These are phyloP conservation scores for Cuculus canorus DNA, from an alignment of 2,797 vertebrate genomes.

Conservation along the genomic window DNA sequence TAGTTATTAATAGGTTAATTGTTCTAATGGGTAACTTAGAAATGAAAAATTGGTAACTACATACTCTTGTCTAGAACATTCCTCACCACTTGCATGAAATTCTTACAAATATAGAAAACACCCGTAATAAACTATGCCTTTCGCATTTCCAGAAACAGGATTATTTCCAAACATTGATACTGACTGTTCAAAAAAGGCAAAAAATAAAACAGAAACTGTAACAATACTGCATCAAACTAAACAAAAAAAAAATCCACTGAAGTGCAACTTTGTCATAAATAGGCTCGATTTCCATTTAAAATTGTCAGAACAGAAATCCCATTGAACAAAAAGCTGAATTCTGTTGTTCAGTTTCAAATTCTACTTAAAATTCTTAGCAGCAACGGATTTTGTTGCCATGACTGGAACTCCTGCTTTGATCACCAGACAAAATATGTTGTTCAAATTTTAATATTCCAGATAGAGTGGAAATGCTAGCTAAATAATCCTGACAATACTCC, in stretches of 20 bases:
- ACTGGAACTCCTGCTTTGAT: not conserved
- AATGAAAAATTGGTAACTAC: not conserved
- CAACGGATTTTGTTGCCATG: not conserved
- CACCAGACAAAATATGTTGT: not conserved
- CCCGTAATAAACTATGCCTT: not conserved
- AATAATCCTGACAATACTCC: not conserved
- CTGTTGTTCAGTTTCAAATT: not conserved
- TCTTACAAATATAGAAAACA: not conserved
- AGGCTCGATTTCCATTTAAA: not conserved
- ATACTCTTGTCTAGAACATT: not conserved
- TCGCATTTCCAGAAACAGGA: not conserved
- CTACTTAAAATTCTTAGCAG: not conserved
- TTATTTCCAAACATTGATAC: not conserved
- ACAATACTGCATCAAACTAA: not conserved
- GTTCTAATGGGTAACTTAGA: not conserved
- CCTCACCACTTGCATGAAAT: not conserved
- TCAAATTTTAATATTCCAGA: not conserved
- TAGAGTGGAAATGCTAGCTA: not conserved
- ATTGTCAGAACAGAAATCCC: not conserved
- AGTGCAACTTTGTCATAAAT: not conserved
- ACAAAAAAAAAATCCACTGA: not conserved
- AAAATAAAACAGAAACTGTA: not conserved
- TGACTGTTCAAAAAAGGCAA: not conserved
- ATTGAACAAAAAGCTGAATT: not conserved
- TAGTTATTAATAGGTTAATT: not conserved